phyloP scores from a whole-genome alignment of 2,113 vertebrate genomes.

The Ramphastos sulfuratus region DNA sequence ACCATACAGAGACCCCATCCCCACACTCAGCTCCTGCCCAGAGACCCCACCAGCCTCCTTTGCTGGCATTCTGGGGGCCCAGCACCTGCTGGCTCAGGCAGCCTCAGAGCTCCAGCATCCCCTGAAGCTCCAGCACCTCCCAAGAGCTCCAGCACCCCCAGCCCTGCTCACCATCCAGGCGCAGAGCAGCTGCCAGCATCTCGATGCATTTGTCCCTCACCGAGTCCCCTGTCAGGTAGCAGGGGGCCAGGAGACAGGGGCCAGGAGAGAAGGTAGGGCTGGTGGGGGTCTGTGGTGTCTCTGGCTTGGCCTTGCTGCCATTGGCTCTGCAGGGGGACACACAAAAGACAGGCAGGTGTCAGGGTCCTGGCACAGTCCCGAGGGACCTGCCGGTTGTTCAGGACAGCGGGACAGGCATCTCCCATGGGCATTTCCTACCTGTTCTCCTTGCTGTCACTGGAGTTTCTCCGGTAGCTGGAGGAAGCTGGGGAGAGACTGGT shows the following conservation, averaged over 20 bases:
- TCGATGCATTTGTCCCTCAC: constrained; percentile 95
- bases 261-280: constrained; percentile 79
- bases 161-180: constrained; percentile 82
- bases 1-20: background rate
- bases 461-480: constrained; percentile 69
- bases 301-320: constrained; percentile 78
- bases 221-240: constrained; percentile 86
- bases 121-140: too few relatives aligned
- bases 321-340: constrained; percentile 60
- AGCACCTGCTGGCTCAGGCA: too few relatives aligned
- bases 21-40: background rate
- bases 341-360: accelerated
- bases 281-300: constrained; percentile 81
- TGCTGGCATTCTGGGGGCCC: background rate
- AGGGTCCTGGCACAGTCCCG: background rate
- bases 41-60: background rate
- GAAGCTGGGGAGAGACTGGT: constrained; percentile 63
- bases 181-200: constrained; percentile 89
- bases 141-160: too few relatives aligned
- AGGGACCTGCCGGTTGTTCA: accelerated
- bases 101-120: too few relatives aligned
- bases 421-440: constrained; percentile 59
- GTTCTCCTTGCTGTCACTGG: constrained; percentile 76
- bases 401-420: background rate
- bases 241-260: constrained; percentile 73